Base-by-base conservation (phyloP, 2,113 vertebrate genomes). In the Romanogobio albipinnatus region DNA sequence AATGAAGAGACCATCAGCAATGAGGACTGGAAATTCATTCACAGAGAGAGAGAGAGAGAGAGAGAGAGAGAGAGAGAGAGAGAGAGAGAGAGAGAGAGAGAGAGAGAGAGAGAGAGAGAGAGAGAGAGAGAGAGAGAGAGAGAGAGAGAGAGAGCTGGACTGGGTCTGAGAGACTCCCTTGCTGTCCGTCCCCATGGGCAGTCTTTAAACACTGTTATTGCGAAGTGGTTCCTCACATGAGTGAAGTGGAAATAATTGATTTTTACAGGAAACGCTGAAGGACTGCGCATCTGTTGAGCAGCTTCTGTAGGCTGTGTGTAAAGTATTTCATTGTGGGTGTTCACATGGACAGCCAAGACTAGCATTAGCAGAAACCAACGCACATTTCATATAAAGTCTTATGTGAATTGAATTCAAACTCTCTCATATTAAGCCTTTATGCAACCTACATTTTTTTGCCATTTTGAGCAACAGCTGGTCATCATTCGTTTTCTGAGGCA, bases 161-260 rank as follows among this genome's bases (percentile, higher is more conserved):
- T 51, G 59, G 64, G 51, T 64, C 24, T 51, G 24, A 68, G 45
- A 68, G 61, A 64, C 53, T 76, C 73, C 45, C 73, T 66, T 3
- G 47, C 45, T 84, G 58, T 15, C 8, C 19, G 15, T 84, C 47
- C 73, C 73, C 51, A 29, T 29, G 36, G 74, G 75, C 36, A 47
- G 51, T 36, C 45, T 64, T 84, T 66, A 70, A 78, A 70, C 15
- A 78, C 83, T 45, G 75, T 11, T 68, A 61, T 76, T 47, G 58
- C 29, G 13, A 76, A 56, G 75, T 78, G 56, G 14, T 76, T 76
- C 71, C 82, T 64, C 73, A 84, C 75, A 84, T 26, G 51, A 82
- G 29, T 71, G 66, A 82, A 82, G 81, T 71, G 49, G 64, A 82
- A 58, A 82, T 82, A 70, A 82, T 82, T 82, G 64, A 82, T 82